Evolutionary conservation across 2,797 vertebrate genomes (phyloP).

Genomic region (Coendou prehensilis): DNA sequence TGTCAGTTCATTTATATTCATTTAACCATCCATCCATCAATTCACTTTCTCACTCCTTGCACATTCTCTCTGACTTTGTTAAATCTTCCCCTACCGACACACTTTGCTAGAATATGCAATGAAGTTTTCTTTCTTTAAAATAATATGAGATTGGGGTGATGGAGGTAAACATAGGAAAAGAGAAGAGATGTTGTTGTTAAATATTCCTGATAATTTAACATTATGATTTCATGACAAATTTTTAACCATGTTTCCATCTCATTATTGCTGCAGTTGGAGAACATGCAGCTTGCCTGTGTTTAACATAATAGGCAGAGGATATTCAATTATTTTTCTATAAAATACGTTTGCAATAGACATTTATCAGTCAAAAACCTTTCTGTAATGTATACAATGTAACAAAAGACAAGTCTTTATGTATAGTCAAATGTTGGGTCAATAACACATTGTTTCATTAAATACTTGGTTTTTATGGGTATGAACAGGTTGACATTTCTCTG

Average conservation of each 20-base stretch:
- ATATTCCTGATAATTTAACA: slow-evolving; percentile 63
- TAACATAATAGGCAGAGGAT: not conserved
- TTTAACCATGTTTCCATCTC: slow-evolving; percentile 64
- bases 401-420: slow-evolving; percentile 55
- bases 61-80: slow-evolving; percentile 90
- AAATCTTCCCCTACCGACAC: slow-evolving; percentile 88
- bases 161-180: slow-evolving; percentile 81
- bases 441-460: slow-evolving; percentile 53
- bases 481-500: not conserved
- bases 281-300: not conserved
- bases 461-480: not conserved
- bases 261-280: slow-evolving; percentile 41
- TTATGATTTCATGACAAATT: slow-evolving; percentile 74
- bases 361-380: slow-evolving; percentile 54
- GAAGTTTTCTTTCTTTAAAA: slow-evolving; percentile 87
- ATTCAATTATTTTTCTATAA: slow-evolving; percentile 61
- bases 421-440: not conserved
- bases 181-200: slow-evolving; percentile 70
- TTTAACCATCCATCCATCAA: slow-evolving; percentile 94
- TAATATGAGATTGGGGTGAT: slow-evolving; percentile 80
- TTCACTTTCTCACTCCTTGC: slow-evolving; percentile 91
- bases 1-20: slow-evolving; percentile 95
- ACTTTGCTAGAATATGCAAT: slow-evolving; percentile 90
- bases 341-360: not conserved
- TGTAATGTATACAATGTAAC: slow-evolving; percentile 8